phyloP scores from a whole-genome alignment of 2,113 vertebrate species.

The Ciconia boyciana region DNA sequence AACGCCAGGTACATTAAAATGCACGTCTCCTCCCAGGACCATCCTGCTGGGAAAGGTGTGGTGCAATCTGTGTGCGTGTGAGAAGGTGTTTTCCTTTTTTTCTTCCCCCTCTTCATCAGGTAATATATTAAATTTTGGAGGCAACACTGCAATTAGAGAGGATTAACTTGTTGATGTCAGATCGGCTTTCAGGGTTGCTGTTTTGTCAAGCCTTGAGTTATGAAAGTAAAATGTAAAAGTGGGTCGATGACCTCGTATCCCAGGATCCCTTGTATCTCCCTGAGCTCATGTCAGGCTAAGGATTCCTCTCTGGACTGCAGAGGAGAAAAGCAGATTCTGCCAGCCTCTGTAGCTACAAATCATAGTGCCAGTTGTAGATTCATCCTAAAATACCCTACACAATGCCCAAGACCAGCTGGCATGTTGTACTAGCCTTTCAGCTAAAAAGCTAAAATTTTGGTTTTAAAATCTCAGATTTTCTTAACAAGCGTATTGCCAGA shows the following conservation, averaged over 20 bases:
- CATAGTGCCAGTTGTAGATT: background rate
- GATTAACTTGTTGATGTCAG: slow-evolving; percentile 26
- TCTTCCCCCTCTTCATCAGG: background rate
- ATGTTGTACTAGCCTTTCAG: background rate
- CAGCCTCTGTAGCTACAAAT: background rate
- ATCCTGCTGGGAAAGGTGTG: slow-evolving; percentile 29
- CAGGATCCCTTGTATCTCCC: background rate
- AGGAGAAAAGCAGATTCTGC: background rate
- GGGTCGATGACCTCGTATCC: background rate
- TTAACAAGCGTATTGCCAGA: background rate
- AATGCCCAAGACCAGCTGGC: background rate
- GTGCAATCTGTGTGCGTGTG: background rate
- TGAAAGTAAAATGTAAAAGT: slow-evolving; percentile 26
- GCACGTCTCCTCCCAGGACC: background rate
- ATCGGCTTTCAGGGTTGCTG: background rate
- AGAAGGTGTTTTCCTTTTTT: background rate
- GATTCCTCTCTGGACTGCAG: background rate
- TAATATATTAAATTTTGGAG: slow-evolving; percentile 8
- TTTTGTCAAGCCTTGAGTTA: slow-evolving; percentile 28
- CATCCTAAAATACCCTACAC: background rate
- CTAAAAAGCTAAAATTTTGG: background rate
- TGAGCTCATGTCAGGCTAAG: background rate
- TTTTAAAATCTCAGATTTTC: background rate
- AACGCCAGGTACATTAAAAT: background rate
- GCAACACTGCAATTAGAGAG: slow-evolving; percentile 31